A percentile compares a stretch with the other conserved stretches of the same genome.
Conservation (phyloP, 2,113 vertebrate genomes). For the Rafetus swinhoei region DNA sequence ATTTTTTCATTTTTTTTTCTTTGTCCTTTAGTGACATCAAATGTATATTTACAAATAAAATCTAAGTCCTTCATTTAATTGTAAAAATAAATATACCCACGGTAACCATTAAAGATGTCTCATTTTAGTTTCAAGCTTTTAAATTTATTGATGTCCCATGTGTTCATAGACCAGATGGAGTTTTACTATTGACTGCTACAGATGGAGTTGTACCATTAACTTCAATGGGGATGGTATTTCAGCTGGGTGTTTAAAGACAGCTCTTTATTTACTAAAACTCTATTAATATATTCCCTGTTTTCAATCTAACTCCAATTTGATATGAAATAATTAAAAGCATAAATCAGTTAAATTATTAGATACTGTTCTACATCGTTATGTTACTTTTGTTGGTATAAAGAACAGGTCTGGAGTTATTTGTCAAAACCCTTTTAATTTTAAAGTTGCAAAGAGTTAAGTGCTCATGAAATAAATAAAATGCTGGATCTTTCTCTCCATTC, state of each 20-base stretch:
- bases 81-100: constrained; percentile 16
- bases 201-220: background rate
- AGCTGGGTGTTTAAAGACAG: background rate
- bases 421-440: background rate
- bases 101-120: background rate
- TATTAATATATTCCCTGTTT: constrained; percentile 5
- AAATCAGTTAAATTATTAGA: background rate
- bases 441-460: background rate
- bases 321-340: background rate
- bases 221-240: constrained; percentile 14
- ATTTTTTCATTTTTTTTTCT: background rate
- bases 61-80: background rate
- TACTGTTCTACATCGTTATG: background rate
- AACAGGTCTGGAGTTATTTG: background rate
- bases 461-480: background rate
- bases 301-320: constrained; percentile 32
- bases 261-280: constrained; percentile 43
- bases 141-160: background rate
- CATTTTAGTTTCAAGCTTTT: constrained; percentile 26
- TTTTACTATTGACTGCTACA: background rate
- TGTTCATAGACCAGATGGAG: background rate
- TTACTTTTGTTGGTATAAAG: background rate
- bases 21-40: background rate
- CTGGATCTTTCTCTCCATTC: background rate
- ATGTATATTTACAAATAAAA: constrained; percentile 32